Base-by-base conservation (phyloP, 2,113 vertebrate genomes). In the Pituophis catenifer region DNA sequence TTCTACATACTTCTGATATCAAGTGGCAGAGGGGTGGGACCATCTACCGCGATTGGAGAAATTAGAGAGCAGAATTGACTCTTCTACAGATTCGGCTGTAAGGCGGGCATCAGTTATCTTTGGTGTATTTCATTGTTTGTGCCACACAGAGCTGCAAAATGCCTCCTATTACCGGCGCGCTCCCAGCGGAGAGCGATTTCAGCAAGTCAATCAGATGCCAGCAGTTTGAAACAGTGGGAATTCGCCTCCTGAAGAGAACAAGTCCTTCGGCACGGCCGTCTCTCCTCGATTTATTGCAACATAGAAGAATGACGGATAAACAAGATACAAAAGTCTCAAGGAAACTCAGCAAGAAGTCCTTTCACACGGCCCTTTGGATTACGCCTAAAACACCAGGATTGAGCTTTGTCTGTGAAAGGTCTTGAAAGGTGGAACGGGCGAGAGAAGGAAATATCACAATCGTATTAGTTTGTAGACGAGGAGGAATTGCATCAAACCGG, bases 21-120 rank as follows among this genome's bases (percentile, higher is more conserved):
- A 88, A 93, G 65, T 90, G 94, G 96, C 93, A 94, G 94, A 95
- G n/a, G 24, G 95, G 94, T 94, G 26, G 93, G 93, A 9, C 93
- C 91, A 91, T 11, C 29, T 5, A 86, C 33, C 0, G 0, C 1
- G 91, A 86, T 48, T n/a, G 29, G 62, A 94, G 94, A 92, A 94
- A 91, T 94, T 86, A 96, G 92, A 86, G 94, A 91, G 93, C 91
- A 70, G 91, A 95, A 94, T 94, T 93, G 29, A 90, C 1, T 1
- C 26, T 93, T 54, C 93, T 94, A 1, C 91, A 57, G 89, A 52
- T 93, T 89, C 44, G 19, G 12, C 88, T 92, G 0, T n/a, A 52
- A 93, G 15, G 24, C 0, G 55, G 15, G 62, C 3, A 38, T 86
- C 92, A 91, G 93, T 91, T 44, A 91, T 19, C 90, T 3, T 0